These are phyloP conservation scores for Athene cunicularia DNA, from an alignment of 2,113 vertebrate genomes.

Conservation along the genomic window DNA sequence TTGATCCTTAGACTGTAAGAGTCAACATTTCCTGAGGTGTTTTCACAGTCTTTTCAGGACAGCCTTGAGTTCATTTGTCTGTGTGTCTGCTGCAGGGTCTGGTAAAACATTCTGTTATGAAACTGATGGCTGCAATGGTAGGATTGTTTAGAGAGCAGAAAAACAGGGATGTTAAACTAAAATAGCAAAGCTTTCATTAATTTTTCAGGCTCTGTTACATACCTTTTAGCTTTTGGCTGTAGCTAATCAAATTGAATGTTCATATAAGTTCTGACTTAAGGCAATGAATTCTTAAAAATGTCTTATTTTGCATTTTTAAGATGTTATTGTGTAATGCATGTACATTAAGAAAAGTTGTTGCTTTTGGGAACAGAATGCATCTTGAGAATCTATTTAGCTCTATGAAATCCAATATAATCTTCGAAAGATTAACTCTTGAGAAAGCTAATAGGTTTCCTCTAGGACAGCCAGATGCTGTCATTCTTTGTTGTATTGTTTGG, in stretches of 20 bases:
- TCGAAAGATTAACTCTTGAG: not conserved
- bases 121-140: not conserved
- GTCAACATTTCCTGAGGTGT: constrained; percentile 50
- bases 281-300: constrained; percentile 2
- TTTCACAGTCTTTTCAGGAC: constrained; percentile 43
- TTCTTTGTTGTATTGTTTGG: not conserved
- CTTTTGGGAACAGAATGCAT: not conserved
- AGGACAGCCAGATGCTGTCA: not conserved
- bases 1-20: constrained; percentile 54
- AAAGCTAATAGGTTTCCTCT: not conserved
- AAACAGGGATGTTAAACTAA: not conserved
- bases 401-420: not conserved
- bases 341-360: not conserved
- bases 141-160: not conserved
- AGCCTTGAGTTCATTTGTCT: not conserved
- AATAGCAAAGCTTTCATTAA: not conserved
- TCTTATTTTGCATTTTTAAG: constrained; percentile 39
- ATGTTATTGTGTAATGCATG: not conserved
- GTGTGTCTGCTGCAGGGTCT: not conserved
- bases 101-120: not conserved
- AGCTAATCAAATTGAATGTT: constrained; percentile 24
- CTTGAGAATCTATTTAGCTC: not conserved
- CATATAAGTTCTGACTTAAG: not conserved
- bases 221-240: constrained; percentile 1
- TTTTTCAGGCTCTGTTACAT: not conserved